Percentiles rank a stretch among this genome's conserved stretches.
phyloP scores from a whole-genome alignment of 2,113 vertebrate species.

The Pagrus major region DNA sequence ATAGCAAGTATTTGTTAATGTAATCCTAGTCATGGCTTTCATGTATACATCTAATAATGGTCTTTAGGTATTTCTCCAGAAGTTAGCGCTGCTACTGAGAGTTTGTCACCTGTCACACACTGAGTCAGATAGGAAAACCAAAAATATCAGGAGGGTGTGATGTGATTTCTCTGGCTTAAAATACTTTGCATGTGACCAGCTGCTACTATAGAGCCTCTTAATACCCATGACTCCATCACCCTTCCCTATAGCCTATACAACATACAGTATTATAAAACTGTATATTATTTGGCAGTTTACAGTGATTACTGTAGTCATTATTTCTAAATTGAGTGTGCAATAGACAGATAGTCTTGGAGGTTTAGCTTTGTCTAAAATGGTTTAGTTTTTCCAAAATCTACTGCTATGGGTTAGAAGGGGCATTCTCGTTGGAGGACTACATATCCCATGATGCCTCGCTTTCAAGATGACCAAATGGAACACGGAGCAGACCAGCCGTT shows the following conservation, averaged over 20 bases:
- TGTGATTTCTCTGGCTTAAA: constrained; percentile 55
- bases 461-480: constrained; percentile 62
- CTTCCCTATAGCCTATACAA: not conserved
- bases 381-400: too few species aligned
- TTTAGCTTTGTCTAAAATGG: not conserved
- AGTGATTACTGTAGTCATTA: not conserved
- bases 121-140: constrained; percentile 11
- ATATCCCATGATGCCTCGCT: constrained; percentile 67
- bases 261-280: not conserved
- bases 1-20: not conserved
- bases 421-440: constrained; percentile 44
- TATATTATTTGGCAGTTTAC: not conserved
- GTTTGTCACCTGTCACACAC: constrained; percentile 15
- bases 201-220: constrained; percentile 3
- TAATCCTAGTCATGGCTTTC: too few species aligned
- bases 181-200: constrained; percentile 49
- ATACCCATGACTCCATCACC: not conserved
- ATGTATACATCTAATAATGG: not conserved
- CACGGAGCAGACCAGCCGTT: constrained; percentile 25
- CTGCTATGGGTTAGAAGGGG: not conserved
- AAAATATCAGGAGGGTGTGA: constrained; percentile 49
- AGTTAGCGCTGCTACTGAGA: constrained; percentile 1
- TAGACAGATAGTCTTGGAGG: not conserved
- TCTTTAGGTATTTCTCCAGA: not conserved
- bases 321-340: not conserved